These are phyloP conservation scores for Cloeon dipterum DNA, from an alignment of 2,888 invertebrate species.

Conservation along the genomic window DNA sequence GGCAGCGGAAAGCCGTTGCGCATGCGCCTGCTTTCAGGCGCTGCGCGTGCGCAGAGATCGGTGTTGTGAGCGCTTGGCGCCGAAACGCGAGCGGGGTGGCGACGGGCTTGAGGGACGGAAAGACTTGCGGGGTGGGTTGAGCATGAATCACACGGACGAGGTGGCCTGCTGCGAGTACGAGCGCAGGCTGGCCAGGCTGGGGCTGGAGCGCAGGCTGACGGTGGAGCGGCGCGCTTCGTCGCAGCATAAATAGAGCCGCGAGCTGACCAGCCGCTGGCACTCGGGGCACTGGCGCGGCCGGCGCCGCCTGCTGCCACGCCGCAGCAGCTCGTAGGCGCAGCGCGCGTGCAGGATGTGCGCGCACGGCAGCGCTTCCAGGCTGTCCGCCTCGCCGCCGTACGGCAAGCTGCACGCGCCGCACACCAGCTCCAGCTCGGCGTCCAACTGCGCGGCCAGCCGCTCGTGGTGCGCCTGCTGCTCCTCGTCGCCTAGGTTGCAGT, in stretches of 20 bases:
- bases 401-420: slow-evolving; percentile 55
- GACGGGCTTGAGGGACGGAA: too few relatives aligned
- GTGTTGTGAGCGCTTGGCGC: too few relatives aligned
- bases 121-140: neutral
- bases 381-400: slow-evolving; percentile 45
- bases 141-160: neutral
- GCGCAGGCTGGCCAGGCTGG: neutral
- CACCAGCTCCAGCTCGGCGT: slow-evolving; percentile 46
- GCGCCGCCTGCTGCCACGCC: slow-evolving; percentile 22
- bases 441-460: slow-evolving; percentile 37
- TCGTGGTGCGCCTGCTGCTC: slow-evolving; percentile 54
- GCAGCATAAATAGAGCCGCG: slow-evolving; percentile 34
- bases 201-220: neutral
- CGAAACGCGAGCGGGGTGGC: too few relatives aligned
- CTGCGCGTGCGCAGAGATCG: too few relatives aligned
- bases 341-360: slow-evolving; percentile 70
- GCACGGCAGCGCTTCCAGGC: slow-evolving; percentile 61
- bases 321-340: slow-evolving; percentile 42
- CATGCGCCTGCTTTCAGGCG: too few relatives aligned
- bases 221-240: slow-evolving; percentile 14
- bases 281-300: slow-evolving; percentile 36
- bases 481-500: slow-evolving; percentile 58
- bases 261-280: slow-evolving; percentile 41
- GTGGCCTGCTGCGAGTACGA: neutral
- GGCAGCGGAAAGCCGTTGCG: too few relatives aligned